Evolutionary conservation across 1,140 invertebrate species (phyloP).

Genomic region (Phortica variegata): DNA sequence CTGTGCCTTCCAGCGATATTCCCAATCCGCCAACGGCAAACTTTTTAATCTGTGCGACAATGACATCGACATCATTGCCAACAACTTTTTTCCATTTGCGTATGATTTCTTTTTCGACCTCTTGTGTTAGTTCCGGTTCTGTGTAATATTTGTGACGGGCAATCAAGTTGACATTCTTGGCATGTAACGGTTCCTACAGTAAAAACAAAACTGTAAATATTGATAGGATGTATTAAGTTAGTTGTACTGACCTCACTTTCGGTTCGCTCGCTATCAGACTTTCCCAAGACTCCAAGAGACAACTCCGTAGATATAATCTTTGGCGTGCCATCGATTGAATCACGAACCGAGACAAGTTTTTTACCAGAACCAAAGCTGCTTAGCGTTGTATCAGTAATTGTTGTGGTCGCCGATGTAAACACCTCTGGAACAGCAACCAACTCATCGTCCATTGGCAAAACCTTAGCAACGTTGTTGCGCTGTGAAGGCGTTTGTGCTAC

Average conservation of each 20-base stretch:
- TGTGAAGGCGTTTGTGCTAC: slow-evolving; percentile 22
- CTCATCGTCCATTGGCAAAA: slow-evolving; percentile 21
- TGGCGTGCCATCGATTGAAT: slow-evolving; percentile 38
- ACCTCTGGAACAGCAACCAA: slow-evolving; percentile 32
- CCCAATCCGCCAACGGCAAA: slow-evolving; percentile 88
- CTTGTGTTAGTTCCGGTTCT: slow-evolving; percentile 63
- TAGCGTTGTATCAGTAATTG: slow-evolving; percentile 33
- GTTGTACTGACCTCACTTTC: slow-evolving; percentile 29
- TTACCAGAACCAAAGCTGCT: slow-evolving; percentile 46
- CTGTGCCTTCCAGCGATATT: slow-evolving; percentile 95
- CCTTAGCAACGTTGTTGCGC: slow-evolving; percentile 2
- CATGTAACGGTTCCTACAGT: slow-evolving; percentile 25
- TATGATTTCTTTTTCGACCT: slow-evolving; percentile 76
- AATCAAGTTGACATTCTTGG: slow-evolving; percentile 37
- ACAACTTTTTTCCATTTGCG: slow-evolving; percentile 81
- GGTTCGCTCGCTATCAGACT: slow-evolving; percentile 17
- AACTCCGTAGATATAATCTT: slow-evolving; percentile 45
- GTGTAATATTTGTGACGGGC: slow-evolving; percentile 52
- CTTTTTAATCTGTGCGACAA: slow-evolving; percentile 84
- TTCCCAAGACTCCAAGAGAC: slow-evolving; percentile 12
- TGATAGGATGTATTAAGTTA: not conserved
- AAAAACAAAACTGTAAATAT: not conserved
- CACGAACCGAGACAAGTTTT: slow-evolving; percentile 38
- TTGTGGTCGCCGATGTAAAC: slow-evolving; percentile 27
- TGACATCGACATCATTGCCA: slow-evolving; percentile 78